A percentile compares a stretch with the other conserved stretches of the same genome.
Evolutionary conservation across 2,797 vertebrate species (phyloP).

Genomic region (Crocodylus rhombifer): DNA sequence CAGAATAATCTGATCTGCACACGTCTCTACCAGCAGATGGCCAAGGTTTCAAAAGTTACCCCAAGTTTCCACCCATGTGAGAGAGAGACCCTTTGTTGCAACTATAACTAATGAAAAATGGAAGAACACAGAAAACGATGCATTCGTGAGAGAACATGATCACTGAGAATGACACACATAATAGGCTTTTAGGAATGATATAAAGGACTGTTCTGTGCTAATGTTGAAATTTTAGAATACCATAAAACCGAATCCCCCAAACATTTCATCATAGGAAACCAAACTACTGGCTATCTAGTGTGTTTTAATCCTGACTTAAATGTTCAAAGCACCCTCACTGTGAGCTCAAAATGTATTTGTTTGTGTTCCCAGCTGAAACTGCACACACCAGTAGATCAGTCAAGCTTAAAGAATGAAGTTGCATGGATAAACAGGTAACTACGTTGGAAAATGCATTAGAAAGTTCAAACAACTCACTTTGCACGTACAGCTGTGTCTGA

Average conservation of each 20-base stretch:
- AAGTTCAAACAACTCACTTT: background rate
- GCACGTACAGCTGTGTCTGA: rapidly evolving
- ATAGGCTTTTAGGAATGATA: slow-evolving; percentile 40
- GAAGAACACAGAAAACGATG: slow-evolving; percentile 33
- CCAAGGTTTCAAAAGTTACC: slow-evolving; percentile 42
- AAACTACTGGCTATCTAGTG: background rate
- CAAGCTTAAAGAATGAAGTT: background rate
- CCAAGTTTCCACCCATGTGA: slow-evolving; percentile 30
- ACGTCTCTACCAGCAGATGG: slow-evolving; percentile 54
- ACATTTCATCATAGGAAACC: slow-evolving; percentile 48
- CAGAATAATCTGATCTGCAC: background rate
- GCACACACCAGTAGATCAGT: background rate
- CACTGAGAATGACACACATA: slow-evolving; percentile 61
- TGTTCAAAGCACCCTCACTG: background rate
- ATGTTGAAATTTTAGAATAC: background rate
- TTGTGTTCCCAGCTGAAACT: background rate
- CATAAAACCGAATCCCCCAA: slow-evolving; percentile 61
- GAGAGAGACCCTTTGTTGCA: slow-evolving; percentile 60
- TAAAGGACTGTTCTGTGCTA: background rate
- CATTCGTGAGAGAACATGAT: slow-evolving; percentile 26
- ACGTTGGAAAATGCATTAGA: background rate
- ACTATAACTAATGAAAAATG: slow-evolving; percentile 74
- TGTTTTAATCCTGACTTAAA: background rate
- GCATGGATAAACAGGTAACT: background rate
- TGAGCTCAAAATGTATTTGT: background rate